Evolutionary conservation across 2,888 invertebrate genomes (phyloP), one percentile per base, ranked within the genome.

Genomic region (Fragum sueziense): DNA sequence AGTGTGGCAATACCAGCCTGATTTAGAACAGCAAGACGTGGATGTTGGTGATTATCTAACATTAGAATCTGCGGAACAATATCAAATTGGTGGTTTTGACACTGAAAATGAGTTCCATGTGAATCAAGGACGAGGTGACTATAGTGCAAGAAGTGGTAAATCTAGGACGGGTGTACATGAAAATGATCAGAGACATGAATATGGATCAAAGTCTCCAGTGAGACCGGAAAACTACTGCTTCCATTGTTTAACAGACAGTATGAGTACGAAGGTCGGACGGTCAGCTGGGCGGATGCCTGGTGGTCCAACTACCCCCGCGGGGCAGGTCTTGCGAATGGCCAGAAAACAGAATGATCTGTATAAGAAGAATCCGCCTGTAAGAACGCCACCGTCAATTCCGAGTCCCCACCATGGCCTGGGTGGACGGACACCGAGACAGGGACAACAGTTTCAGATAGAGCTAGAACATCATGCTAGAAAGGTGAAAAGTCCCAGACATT

Each of bases 301-400:
- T 9, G 82, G 84, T 7, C 62, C 80, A 2, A 84, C 84, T 70
- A 87, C 84, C 70, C 86, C 85, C 41, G 81, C 85, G 9, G 79
- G 86, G 7, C 89, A 88, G 68, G 87, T 90, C 79, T 80, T 90
- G 77, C 82, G 88, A 22, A 87, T 87, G 84, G 67, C 87, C 29
- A 74, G 88, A 52, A 77, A 85, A 57, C 88, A 85, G 68, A 88
- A 80, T 70, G 88, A 88, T 52, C 78, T 85, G 67, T 82, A 87
- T 37, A 86, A 85, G 52, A 86, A 81, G 34, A 85, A 85, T 7
- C 88, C 88, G 2, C 90, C 90, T 20, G 76, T 87, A 29, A 82
- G 90, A 51, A 91, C 91, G 0, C 88, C 91, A 3, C 91, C 91
- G 4, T 92, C 92, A 2, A 92, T 92, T 34, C 92, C 92, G 22